Conservation (phyloP, 2,113 vertebrate genomes). For the Tamias sibiricus region DNA sequence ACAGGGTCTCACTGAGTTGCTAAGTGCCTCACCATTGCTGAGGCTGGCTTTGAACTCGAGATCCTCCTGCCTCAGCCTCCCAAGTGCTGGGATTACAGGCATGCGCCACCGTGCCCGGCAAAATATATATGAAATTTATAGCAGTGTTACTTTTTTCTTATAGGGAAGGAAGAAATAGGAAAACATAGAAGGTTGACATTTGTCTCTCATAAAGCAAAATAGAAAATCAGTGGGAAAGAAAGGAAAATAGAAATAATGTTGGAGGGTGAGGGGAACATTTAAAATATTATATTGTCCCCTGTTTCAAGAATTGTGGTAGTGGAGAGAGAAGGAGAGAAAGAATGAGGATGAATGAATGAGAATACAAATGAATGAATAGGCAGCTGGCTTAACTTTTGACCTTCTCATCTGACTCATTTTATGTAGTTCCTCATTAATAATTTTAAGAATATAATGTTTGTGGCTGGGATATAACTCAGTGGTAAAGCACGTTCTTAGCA, state of each 20-base stretch:
- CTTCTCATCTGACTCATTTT: neutral
- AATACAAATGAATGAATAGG: neutral
- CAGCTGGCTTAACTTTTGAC: constrained; percentile 1
- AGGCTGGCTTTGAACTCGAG: too few relatives aligned
- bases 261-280: neutral
- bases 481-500: neutral
- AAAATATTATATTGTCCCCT: constrained; percentile 5
- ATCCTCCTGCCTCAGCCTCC: too few relatives aligned
- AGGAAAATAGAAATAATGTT: neutral
- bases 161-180: neutral
- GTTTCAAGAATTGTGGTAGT: neutral
- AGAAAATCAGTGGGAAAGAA: neutral
- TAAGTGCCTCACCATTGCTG: too few relatives aligned
- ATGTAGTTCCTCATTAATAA: neutral
- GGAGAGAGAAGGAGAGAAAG: neutral
- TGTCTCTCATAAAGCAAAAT: constrained; percentile 18
- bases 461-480: neutral
- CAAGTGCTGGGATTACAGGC: too few relatives aligned
- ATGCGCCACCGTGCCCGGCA: too few relatives aligned
- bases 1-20: too few relatives aligned
- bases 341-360: neutral
- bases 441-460: neutral
- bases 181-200: neutral
- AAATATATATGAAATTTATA: constrained; percentile 19
- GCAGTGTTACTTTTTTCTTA: neutral